A percentile compares a stretch with the other conserved stretches of the same genome.
phyloP scores from a whole-genome alignment of 2,888 invertebrate species.

The Onthophagus sagittarius region DNA sequence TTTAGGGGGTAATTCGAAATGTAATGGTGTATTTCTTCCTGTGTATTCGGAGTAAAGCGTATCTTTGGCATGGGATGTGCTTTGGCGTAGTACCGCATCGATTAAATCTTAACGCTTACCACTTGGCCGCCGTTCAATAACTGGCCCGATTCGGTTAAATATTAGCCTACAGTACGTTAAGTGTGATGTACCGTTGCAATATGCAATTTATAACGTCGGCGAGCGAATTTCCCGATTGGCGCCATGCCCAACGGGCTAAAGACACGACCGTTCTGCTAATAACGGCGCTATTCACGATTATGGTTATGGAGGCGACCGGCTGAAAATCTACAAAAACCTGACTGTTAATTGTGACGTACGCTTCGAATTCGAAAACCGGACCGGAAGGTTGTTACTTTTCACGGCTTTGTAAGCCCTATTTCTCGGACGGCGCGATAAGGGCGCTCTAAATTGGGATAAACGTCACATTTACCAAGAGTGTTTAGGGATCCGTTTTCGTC shows the following conservation, averaged over 20 bases:
- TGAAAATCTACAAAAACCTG: not conserved
- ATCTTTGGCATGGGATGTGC: not conserved
- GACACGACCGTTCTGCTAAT: not conserved
- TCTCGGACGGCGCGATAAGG: not conserved
- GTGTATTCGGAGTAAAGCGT: not conserved
- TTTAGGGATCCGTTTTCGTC: not conserved
- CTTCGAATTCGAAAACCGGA: not conserved
- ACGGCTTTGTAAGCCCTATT: not conserved
- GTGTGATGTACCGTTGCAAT: not conserved
- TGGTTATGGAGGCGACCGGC: not conserved
- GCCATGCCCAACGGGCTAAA: not conserved
- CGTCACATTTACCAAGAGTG: conserved; percentile 10
- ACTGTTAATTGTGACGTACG: not conserved
- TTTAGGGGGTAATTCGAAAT: too few species aligned
- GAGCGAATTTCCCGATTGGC: not conserved
- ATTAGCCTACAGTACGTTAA: not conserved
- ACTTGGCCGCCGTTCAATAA: not conserved
- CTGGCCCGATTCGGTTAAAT: not conserved
- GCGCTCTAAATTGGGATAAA: conserved; percentile 1
- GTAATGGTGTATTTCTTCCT: not conserved
- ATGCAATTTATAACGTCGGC: not conserved
- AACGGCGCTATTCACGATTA: not conserved
- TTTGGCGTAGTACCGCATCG: not conserved
- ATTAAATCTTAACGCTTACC: not conserved
- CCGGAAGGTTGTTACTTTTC: not conserved